phyloP scores from a whole-genome alignment of 2,113 vertebrate species.

The Chloropsis hardwickii region DNA sequence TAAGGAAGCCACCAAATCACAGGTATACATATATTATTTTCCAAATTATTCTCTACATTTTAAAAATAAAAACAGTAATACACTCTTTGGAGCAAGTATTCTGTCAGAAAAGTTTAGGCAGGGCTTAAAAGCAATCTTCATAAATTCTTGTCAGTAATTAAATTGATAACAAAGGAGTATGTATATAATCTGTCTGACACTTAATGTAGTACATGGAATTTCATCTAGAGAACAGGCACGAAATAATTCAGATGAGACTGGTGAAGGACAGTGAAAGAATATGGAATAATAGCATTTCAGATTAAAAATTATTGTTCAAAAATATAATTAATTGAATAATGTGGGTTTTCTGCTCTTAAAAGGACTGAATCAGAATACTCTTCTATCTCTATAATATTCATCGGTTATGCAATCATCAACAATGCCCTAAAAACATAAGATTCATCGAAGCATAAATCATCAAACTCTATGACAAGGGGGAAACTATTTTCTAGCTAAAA shows the following conservation, averaged over 20 bases:
- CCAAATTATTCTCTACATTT: not conserved
- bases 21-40: not conserved
- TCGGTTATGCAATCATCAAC: not conserved
- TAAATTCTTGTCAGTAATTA: not conserved
- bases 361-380: not conserved
- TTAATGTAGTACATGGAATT: not conserved
- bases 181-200: not conserved
- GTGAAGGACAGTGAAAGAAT: not conserved
- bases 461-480: not conserved
- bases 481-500: not conserved
- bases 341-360: not conserved
- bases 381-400: not conserved
- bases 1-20: not conserved
- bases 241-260: not conserved
- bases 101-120: not conserved
- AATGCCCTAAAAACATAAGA: not conserved
- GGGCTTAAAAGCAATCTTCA: not conserved
- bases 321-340: not conserved
- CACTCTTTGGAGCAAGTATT: not conserved
- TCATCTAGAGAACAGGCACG: not conserved
- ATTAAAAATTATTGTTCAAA: not conserved
- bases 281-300: not conserved
- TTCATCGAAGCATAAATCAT: not conserved
- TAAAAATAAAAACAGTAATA: not conserved
- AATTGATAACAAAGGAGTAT: not conserved